Evolutionary conservation across 2,113 vertebrate genomes (phyloP).

Genomic region (Dolichotis patagonum): DNA sequence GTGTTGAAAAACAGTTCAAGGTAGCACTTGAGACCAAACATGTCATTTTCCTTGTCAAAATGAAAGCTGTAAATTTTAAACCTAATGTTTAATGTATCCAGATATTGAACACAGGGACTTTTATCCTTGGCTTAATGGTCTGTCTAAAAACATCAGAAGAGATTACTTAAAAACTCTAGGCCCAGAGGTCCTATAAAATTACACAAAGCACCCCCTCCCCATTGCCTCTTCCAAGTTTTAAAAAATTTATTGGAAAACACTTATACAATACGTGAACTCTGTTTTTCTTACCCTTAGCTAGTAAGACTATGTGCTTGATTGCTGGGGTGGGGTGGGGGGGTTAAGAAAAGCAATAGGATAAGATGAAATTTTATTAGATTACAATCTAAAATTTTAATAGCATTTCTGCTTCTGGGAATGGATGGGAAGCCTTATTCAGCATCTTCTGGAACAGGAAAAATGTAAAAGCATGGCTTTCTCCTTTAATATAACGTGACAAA

Average conservation of each 20-base stretch:
- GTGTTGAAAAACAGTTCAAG: conserved; percentile 87
- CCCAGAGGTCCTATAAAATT: conserved; percentile 87
- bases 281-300: conserved; percentile 56
- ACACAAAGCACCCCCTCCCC: not conserved
- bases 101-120: conserved; percentile 89
- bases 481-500: conserved; percentile 61
- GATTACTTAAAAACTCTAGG: conserved; percentile 88
- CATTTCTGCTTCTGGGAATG: conserved; percentile 73
- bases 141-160: conserved; percentile 89
- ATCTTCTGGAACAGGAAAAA: conserved; percentile 64
- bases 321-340: not conserved
- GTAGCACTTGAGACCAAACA: conserved; percentile 86
- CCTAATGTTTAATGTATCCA: conserved; percentile 89
- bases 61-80: conserved; percentile 89
- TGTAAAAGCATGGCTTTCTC: conserved; percentile 29
- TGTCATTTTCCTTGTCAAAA: conserved; percentile 90
- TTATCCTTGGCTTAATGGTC: conserved; percentile 88
- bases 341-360: conserved; percentile 57
- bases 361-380: conserved; percentile 80
- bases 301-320: conserved; percentile 55
- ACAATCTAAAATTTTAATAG: conserved; percentile 79
- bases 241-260: conserved; percentile 82
- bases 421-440: conserved; percentile 69
- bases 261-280: conserved; percentile 71
- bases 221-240: conserved; percentile 75